These are phyloP conservation scores for Carcinoscorpius rotundicauda DNA, from an alignment of 1,140 invertebrate genomes.

Conservation along the genomic window DNA sequence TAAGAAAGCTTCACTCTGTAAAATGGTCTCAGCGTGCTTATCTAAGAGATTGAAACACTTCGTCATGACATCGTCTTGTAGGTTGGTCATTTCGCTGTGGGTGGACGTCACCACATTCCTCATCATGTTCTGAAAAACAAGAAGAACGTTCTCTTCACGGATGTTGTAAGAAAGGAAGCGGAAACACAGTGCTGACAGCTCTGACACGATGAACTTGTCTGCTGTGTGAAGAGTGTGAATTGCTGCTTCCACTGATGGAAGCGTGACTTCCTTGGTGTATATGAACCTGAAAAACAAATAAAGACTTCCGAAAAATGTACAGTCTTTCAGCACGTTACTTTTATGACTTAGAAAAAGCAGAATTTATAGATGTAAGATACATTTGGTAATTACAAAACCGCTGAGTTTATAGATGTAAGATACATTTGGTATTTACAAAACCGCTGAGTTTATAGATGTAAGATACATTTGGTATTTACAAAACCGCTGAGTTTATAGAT, in stretches of 20 bases:
- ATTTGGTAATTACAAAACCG: no score
- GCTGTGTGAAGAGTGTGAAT: slow-evolving; percentile 51
- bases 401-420: no score
- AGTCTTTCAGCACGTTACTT: no score
- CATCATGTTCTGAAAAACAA: slow-evolving; percentile 35
- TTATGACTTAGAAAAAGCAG: no score
- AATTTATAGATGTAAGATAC: no score
- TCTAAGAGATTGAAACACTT: slow-evolving; percentile 49
- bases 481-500: no score
- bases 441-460: no score
- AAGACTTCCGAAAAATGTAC: no score
- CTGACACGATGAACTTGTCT: slow-evolving; percentile 51
- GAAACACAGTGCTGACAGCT: slow-evolving; percentile 46
- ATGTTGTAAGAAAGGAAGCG: slow-evolving; percentile 43
- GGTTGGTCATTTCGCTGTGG: slow-evolving; percentile 1
- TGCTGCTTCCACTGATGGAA: slow-evolving; percentile 49
- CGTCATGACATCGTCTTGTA: slow-evolving; percentile 39
- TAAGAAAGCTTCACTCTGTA: slow-evolving; percentile 50
- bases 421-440: no score
- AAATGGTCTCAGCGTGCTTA: slow-evolving; percentile 42
- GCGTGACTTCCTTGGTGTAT: slow-evolving; percentile 39
- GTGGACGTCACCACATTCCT: no score
- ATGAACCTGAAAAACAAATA: slow-evolving; percentile 7
- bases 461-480: no score
- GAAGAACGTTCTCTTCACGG: slow-evolving; percentile 35